Conservation (phyloP, 2,113 vertebrate genomes). For the Leptobrachium ailaonicum region DNA sequence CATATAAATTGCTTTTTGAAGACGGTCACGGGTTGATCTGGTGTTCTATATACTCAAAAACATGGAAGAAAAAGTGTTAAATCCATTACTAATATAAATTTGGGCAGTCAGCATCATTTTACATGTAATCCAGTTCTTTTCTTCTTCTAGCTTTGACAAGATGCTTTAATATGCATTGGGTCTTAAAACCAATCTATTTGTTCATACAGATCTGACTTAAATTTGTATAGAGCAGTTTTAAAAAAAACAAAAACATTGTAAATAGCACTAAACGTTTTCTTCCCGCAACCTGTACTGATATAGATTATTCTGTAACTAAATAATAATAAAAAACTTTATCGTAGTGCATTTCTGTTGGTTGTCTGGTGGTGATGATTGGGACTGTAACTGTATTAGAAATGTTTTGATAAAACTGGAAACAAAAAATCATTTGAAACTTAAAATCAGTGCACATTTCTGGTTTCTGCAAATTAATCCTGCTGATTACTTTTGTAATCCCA, state of each 20-base stretch:
- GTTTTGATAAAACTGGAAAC: slow-evolving; percentile 44
- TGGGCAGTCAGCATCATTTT: slow-evolving; percentile 76
- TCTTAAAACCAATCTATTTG: slow-evolving; percentile 79
- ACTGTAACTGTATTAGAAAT: slow-evolving; percentile 33
- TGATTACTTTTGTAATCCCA: slow-evolving; percentile 47
- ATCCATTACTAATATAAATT: slow-evolving; percentile 69
- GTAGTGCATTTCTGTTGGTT: slow-evolving; percentile 74
- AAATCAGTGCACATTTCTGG: slow-evolving; percentile 43
- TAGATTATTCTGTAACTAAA: slow-evolving; percentile 94
- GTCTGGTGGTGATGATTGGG: slow-evolving; percentile 54
- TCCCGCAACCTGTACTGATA: slow-evolving; percentile 88
- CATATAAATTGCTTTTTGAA: slow-evolving; percentile 86
- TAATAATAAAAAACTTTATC: slow-evolving; percentile 84
- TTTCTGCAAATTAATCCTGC: slow-evolving; percentile 44
- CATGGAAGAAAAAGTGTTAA: slow-evolving; percentile 62
- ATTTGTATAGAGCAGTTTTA: slow-evolving; percentile 97
- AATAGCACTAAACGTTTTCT: slow-evolving; percentile 94
- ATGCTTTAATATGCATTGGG: slow-evolving; percentile 89
- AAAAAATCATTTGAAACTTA: slow-evolving; percentile 23
- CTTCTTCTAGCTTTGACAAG: slow-evolving; percentile 78
- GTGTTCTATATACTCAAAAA: slow-evolving; percentile 74
- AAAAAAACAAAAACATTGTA: slow-evolving; percentile 86
- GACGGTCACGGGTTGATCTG: slow-evolving; percentile 80
- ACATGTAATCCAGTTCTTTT: slow-evolving; percentile 74
- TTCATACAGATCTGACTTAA: slow-evolving; percentile 97